These are phyloP conservation scores for Bovichtus diacanthus DNA, from an alignment of 2,797 vertebrate species.

Conservation along the genomic window DNA sequence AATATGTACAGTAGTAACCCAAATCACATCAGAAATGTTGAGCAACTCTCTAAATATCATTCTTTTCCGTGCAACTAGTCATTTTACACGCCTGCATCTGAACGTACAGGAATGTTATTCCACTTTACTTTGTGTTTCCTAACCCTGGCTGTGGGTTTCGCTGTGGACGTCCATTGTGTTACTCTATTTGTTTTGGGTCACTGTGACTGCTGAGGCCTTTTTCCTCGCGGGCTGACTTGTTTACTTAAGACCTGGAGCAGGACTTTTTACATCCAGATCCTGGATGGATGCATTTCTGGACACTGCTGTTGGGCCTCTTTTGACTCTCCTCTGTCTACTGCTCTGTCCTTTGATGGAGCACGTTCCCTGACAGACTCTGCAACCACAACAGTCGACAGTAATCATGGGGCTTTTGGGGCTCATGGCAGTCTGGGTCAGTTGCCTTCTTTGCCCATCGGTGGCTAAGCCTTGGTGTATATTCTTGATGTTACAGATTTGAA, in stretches of 20 bases:
- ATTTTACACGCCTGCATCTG: not conserved
- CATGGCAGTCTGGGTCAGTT: not conserved
- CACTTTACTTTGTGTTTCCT: not conserved
- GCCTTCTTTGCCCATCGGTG: not conserved
- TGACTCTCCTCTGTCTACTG: not conserved
- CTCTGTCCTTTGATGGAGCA: not conserved
- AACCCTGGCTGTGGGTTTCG: not conserved
- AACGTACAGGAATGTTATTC: not conserved
- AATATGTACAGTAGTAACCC: not conserved
- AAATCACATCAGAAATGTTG: not conserved
- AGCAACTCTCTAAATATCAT: no score
- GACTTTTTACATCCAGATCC: not conserved
- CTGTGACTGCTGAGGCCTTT: not conserved
- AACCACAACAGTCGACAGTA: not conserved
- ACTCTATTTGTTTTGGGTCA: not conserved
- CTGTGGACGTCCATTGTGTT: not conserved
- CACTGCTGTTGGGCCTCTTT: not conserved
- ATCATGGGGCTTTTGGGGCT: not conserved
- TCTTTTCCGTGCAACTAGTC: no score
- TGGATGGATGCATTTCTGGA: not conserved
- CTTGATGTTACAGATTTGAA: not conserved
- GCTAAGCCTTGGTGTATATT: not conserved
- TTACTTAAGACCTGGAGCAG: not conserved
- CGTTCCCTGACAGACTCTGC: not conserved
- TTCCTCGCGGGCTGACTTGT: not conserved